Conservation (phyloP, 92 coral and sea anemone genomes). For the Zoanthus solanderi region DNA sequence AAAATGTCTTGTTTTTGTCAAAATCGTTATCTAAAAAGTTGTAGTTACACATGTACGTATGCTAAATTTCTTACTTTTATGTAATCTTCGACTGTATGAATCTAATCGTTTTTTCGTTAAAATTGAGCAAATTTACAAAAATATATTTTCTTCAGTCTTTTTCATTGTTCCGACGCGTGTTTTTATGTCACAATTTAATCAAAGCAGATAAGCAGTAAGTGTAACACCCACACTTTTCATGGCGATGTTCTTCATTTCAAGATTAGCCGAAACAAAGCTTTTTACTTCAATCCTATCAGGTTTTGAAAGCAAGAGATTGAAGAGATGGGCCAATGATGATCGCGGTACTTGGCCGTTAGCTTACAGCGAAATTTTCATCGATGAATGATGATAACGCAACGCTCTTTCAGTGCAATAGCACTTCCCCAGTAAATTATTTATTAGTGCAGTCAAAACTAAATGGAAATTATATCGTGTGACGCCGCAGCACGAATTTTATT, state of each 20-base stretch:
- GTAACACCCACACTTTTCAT: too few relatives aligned
- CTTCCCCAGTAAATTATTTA: constrained; percentile 28
- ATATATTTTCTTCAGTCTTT: too few relatives aligned
- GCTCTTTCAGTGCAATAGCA: not conserved
- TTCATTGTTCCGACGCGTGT: too few relatives aligned
- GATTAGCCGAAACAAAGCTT: not conserved
- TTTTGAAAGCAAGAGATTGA: not conserved
- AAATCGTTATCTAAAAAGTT: not conserved
- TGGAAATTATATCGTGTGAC: constrained; percentile 15
- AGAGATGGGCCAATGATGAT: not conserved
- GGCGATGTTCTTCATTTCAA: not conserved
- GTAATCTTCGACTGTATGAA: too few relatives aligned
- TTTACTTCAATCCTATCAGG: not conserved
- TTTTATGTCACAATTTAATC: too few relatives aligned
- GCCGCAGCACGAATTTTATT: not conserved
- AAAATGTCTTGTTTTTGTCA: not conserved
- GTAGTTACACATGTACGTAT: too few relatives aligned
- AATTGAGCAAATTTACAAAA: too few relatives aligned
- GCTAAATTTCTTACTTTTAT: too few relatives aligned
- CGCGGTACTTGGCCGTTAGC: not conserved
- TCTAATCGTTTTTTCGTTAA: too few relatives aligned
- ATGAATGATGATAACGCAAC: not conserved
- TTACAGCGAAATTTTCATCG: not conserved
- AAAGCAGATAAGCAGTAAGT: too few relatives aligned
- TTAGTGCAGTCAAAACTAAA: constrained; percentile 4